Evolutionary conservation across 53 echinoderm and acorn worm species (phyloP).

Genomic region (Echinarachnius parma): DNA sequence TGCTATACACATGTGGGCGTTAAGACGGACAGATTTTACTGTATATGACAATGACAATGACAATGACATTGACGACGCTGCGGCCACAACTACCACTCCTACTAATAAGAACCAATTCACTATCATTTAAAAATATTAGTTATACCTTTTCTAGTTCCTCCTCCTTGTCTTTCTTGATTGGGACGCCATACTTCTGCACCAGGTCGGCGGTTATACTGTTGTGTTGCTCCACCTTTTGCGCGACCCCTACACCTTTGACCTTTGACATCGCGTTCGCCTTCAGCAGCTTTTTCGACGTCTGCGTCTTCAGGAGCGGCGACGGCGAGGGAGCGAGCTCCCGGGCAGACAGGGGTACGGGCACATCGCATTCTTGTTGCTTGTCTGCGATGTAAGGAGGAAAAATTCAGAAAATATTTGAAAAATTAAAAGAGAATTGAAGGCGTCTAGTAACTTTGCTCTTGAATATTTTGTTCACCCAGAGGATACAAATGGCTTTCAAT

Average conservation of each 20-base stretch:
- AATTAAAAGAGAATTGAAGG: no score
- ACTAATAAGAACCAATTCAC: no score
- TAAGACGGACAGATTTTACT: no score
- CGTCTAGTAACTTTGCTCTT: no score
- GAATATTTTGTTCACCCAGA: no score
- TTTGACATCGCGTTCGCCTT: constrained; percentile 72
- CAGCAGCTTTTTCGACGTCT: constrained; percentile 55
- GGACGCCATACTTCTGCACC: constrained; percentile 63
- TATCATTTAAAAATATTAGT: no score
- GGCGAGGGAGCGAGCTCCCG: constrained; percentile 70
- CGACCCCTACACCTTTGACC: constrained; percentile 55
- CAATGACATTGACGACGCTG: no score
- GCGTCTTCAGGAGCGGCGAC: constrained; percentile 64
- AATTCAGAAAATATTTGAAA: no score
- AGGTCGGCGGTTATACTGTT: constrained; percentile 59
- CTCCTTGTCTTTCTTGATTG: constrained; percentile 53
- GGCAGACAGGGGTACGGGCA: constrained; percentile 48
- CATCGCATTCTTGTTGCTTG: constrained; percentile 63
- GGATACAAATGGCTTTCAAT: no score
- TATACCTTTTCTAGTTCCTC: constrained; percentile 80
- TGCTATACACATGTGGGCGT: no score
- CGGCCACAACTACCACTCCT: no score
- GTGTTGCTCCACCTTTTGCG: constrained; percentile 67
- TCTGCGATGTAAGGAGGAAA: constrained; percentile 16
- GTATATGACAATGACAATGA: no score